Evolutionary conservation across 2,797 vertebrate genomes (phyloP), one percentile per base, ranked within the genome.

Genomic region (Taenioides sp.): DNA sequence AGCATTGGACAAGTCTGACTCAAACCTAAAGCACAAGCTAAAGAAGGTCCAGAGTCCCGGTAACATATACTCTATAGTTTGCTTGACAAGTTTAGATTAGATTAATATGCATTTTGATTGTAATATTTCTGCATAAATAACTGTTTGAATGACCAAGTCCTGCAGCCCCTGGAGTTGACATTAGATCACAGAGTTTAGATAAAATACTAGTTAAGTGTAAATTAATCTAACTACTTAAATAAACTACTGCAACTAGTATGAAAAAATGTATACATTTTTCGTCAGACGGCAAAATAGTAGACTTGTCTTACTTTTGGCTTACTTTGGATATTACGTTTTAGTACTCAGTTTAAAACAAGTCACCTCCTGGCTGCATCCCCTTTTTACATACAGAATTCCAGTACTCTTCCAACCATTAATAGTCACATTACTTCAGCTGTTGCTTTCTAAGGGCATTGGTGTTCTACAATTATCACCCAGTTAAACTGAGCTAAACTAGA

Each of bases 1-100:
- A 74, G 75, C 79, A 80, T 81, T 74, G 69, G 65, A 72, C 67
- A 34, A 70, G 68, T 55, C 49, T 60, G 20, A 81, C 54, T 82
- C 43, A 81, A 88, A 77, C 18, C 70, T 57, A 63, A 72, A 66
- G 62, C 71, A 76, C 50, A 65, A 73, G 72, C 55, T 78, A 34
- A 55, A 60, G 7, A 31, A 11, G 25, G 14, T 58, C 4, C 40
- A 14, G 40, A 1, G 40, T 43, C 40, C 7, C 40, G 12, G 14
- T 4, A 59, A 57, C 23, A 23, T 58, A 27, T 23, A 11, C 11
- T 12, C 11, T 58, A 58, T 58, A 58, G 55, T 23, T 59, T 27
- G 2, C 25, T 4, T 27, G 57, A 27, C 28, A 7, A 5, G 17
- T 31, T 59, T 22, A 22, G 54, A 57, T 57, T 22, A 9, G 22